Evolutionary conservation across 2,888 invertebrate species (phyloP), one percentile per base, ranked within the genome.

Genomic region (Caradrina clavipalpis): DNA sequence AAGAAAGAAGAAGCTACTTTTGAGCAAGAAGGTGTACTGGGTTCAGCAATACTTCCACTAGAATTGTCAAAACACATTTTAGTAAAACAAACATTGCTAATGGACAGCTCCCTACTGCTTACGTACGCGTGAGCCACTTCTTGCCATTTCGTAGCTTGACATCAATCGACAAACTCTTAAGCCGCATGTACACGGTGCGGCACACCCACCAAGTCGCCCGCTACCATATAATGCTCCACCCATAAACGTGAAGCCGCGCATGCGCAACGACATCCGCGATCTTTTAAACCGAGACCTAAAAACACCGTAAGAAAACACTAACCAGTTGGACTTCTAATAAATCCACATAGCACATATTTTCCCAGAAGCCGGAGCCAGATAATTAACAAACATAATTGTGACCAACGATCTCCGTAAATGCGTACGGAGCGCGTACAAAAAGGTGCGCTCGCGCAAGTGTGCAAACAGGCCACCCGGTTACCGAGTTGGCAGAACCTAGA

Each of bases 391-490:
- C 82, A 80, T 85, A 87, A 89, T 88, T 87, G 87, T 85, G 85
- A 78, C 79, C 82, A 73, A 73, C 74, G 81, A 82, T 85, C 86
- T 84, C 73, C 76, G 83, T 82, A 81, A 81, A 82, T 78, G 70
- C 78, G 76, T 79, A 83, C 76, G 76, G 49, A 19, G 73, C 83
- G 82, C 76, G 76, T 78, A 80, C 78, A 76, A 82, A 89, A 88
- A 88, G 86, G 85, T 85, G 81, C 83, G 85, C 76, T 73, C 77
- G 70, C 80, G 83, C 92, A 92, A 92, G 91, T 92, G 90, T 91
- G 93, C 91, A 91, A 94, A 76, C 92, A 84, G 92, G 95, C 91
- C 89, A 95, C 92, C 93, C 87, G 94, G 95, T 94, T 86, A 94
- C 91, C 90, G 90, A 87, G 85, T 85, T 89, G 90, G 83, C 84